Base-by-base conservation (phyloP, 2,113 vertebrate genomes). In the Poeciliopsis turrubarensis region DNA sequence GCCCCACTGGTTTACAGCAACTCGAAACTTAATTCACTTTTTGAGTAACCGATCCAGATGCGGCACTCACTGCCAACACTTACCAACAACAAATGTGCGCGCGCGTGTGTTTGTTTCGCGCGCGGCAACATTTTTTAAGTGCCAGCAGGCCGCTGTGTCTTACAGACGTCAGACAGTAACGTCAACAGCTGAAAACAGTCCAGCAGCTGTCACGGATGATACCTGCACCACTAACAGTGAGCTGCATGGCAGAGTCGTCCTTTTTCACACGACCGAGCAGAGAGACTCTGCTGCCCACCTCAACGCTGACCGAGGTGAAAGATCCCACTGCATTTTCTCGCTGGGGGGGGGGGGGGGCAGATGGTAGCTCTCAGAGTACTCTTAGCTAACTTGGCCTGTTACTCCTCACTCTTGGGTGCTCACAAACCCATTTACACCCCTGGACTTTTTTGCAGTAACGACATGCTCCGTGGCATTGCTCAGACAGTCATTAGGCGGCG, bases 401-500 rank as follows among this genome's bases (percentile, higher is more conserved):
- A 29, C 80, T 71, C 37, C 19, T 73, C 65, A 63, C 65, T 77
- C 75, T 68, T 3, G 70, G 54, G 51, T 47, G 29, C 14, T 26
- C 75, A 26, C 10, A 79, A 88, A 81, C 79, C 72, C 65, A 86
- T 88, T 88, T 83, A 79, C 68, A 72, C 47, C 30, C 30, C 68
- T 75, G 19, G 68, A 85, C 77, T 81, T 75, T 70, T 81, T 75
- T 70, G 54, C 68, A 73, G 68, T 68, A 77, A 68, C 63, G 79
- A 57, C n/a, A 14, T 70, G 32, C 47, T 15, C 64, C 54, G 68
- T 72, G 6, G 26, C 71, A 71, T 37, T 71, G 44, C 79, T 37
- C 57, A 80, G 84, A 75, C 65, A 67, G 65, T 70, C 75, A 79
- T 75, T 63, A 85, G 67, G 64, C 27, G 60, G 67, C 66, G 82